phyloP scores from a whole-genome alignment of 2,113 vertebrate genomes.

The Podilymbus podiceps region DNA sequence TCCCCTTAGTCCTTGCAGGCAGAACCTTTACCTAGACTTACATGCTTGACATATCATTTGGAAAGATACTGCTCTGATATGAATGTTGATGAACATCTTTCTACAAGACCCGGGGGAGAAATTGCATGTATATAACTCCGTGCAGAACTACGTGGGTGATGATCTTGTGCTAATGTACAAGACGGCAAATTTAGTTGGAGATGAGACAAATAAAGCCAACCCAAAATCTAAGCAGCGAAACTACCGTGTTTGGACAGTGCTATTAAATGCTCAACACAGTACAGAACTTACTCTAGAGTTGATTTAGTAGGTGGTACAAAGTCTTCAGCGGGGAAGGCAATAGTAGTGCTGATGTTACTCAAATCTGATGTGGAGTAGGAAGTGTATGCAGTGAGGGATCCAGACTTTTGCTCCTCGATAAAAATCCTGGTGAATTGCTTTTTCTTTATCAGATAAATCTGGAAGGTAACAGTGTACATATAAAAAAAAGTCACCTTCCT shows the following conservation, averaged over 20 bases:
- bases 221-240: not conserved
- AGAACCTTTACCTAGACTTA: not conserved
- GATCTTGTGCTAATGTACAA: not conserved
- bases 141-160: not conserved
- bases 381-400: not conserved
- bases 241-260: not conserved
- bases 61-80: not conserved
- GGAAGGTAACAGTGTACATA: not conserved
- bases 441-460: not conserved
- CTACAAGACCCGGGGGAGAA: not conserved
- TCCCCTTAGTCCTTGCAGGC: not conserved
- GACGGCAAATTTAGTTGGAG: not conserved
- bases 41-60: not conserved
- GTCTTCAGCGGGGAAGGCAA: not conserved
- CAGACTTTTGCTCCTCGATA: not conserved
- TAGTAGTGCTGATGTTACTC: not conserved
- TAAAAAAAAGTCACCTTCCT: not conserved
- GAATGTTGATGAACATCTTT: not conserved
- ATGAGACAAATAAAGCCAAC: not conserved
- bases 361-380: not conserved
- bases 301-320: not conserved
- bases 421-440: not conserved
- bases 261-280: not conserved
- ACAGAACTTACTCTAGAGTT: not conserved
- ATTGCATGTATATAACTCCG: rapidly evolving